A percentile compares a stretch with the other conserved stretches of the same genome.
phyloP scores from a whole-genome alignment of 2,888 invertebrate genomes.

The Notodonta ziczac region DNA sequence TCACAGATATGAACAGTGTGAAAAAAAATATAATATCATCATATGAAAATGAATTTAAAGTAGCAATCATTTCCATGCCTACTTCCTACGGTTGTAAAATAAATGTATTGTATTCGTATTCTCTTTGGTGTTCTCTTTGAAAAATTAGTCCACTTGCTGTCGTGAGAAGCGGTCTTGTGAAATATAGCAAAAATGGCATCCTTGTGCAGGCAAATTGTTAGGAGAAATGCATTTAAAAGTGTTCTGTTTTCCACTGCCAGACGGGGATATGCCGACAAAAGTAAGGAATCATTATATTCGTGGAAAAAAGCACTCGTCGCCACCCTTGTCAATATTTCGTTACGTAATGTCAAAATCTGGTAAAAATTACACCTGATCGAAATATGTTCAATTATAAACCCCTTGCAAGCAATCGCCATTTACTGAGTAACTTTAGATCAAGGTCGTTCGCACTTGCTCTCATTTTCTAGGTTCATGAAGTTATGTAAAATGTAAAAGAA shows the following conservation, averaged over 20 bases:
- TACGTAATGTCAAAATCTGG: conserved; percentile 79
- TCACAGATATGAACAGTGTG: too few species aligned
- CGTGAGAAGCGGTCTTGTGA: conserved; percentile 77
- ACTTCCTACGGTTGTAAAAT: too few species aligned
- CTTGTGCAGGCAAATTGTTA: conserved; percentile 88
- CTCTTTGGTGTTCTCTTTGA: conserved; percentile 21
- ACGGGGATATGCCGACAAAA: conserved; percentile 86
- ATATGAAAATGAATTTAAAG: too few species aligned
- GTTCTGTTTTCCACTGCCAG: conserved; percentile 85
- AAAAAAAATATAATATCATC: too few species aligned
- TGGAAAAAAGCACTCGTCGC: conserved; percentile 37
- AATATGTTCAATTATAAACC: neutral
- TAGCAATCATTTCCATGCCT: too few species aligned
- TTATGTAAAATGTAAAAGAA: conserved; percentile 3
- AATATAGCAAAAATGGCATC: conserved; percentile 88
- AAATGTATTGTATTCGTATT: too few species aligned
- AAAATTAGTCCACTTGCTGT: conserved; percentile 69
- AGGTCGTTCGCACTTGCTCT: neutral
- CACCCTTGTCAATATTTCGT: conserved; percentile 70
- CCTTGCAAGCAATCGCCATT: too few species aligned
- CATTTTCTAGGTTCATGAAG: conserved; percentile 3
- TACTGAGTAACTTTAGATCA: neutral
- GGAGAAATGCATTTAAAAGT: conserved; percentile 87
- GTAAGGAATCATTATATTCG: conserved; percentile 76
- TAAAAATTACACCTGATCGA: conserved; percentile 18